Evolutionary conservation across 1,140 invertebrate genomes (phyloP).

Genomic region (Eumaeus atala): DNA sequence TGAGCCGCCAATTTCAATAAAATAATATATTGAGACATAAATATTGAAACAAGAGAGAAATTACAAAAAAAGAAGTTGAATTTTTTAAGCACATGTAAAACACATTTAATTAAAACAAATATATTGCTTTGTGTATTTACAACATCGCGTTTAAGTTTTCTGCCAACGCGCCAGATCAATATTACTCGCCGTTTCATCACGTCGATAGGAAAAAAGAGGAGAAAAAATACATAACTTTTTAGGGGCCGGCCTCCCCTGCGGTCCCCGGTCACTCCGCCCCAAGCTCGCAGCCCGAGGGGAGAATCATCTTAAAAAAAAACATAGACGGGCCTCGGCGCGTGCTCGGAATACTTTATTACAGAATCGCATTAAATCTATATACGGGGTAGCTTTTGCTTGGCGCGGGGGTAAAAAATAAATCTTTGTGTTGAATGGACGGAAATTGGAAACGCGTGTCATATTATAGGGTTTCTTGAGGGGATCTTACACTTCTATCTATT

Average conservation of each 20-base stretch:
- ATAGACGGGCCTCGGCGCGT: slow-evolving; percentile 52
- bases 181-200: slow-evolving; percentile 63
- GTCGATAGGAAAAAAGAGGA: slow-evolving; percentile 70
- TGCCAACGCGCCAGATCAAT: slow-evolving; percentile 56
- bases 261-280: slow-evolving; percentile 30
- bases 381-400: slow-evolving; percentile 49
- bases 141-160: no score
- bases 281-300: slow-evolving; percentile 26
- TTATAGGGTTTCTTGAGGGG: not conserved
- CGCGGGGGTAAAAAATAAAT: slow-evolving; percentile 47
- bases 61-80: no score
- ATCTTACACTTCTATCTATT: no score
- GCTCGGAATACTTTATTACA: slow-evolving; percentile 48
- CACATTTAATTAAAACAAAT: no score
- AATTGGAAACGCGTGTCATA: not conserved
- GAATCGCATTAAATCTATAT: slow-evolving; percentile 68
- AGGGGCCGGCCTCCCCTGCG: slow-evolving; percentile 51
- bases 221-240: slow-evolving; percentile 73
- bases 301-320: slow-evolving; percentile 44
- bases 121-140: no score
- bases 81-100: no score
- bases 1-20: no score
- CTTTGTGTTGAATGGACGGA: slow-evolving; percentile 26
- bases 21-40: no score
- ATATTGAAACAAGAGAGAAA: no score